phyloP scores from a whole-genome alignment of 2,797 vertebrate genomes.

The Momotus momota region DNA sequence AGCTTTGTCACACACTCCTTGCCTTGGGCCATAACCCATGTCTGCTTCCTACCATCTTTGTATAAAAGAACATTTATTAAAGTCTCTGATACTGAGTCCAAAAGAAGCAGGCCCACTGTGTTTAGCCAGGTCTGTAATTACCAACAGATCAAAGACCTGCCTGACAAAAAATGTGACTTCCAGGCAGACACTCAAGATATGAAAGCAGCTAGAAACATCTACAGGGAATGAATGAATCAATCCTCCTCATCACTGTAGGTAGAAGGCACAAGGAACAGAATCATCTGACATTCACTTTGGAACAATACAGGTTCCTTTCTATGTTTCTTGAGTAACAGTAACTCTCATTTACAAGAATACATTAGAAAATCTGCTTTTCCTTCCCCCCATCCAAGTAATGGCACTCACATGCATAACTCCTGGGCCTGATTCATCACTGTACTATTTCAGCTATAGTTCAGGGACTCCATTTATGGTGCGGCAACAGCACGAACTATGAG shows the following conservation, averaged over 20 bases:
- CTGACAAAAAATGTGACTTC: background rate
- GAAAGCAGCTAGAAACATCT: background rate
- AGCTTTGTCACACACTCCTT: background rate
- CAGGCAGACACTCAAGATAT: background rate
- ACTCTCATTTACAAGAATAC: conserved; percentile 20
- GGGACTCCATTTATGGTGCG: background rate
- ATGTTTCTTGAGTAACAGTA: background rate
- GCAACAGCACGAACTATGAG: background rate
- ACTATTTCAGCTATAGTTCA: conserved; percentile 30
- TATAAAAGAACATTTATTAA: conserved; percentile 13
- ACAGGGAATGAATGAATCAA: background rate
- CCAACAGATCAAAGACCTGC: background rate
- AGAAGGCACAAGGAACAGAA: background rate
- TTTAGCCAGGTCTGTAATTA: background rate
- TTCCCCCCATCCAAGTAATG: background rate
- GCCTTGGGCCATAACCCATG: conserved; percentile 7
- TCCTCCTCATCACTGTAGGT: background rate
- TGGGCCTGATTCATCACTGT: background rate
- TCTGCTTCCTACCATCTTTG: background rate
- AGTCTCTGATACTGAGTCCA: background rate
- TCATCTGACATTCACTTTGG: conserved; percentile 11
- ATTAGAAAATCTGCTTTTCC: background rate
- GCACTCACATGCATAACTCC: background rate
- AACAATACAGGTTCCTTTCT: background rate
- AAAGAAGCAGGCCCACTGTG: background rate